Base-by-base conservation (phyloP, 2,888 invertebrate genomes). In the Eristalis intricaria region DNA sequence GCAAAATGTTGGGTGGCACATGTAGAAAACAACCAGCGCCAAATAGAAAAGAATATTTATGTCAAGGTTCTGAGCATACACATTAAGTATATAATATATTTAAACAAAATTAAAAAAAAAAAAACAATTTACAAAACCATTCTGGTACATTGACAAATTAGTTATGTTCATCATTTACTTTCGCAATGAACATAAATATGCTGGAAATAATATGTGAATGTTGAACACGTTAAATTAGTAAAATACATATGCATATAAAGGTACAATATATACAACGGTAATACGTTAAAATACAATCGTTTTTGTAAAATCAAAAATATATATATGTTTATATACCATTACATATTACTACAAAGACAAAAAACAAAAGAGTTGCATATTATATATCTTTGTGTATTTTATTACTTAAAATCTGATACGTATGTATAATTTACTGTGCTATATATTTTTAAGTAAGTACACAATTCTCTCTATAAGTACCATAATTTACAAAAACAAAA, bases 51-150 rank as follows among this genome's bases (percentile, higher is more conserved):
- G 32, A 32, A 32, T 19, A 26, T 11, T 10, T 56, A 13, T 11
- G 13, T 23, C 19, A 13, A 64, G 26, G 10, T 71, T 66, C 35
- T 77, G n/a, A 35, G 73, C 43, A 76, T 63, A 78, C 68, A 69
- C 78, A 35, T 73, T 69, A 83, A 68, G 78, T 84, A 84, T 64
- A 70, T 63, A 38, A 60, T 84, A 71, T 76, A 65, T 71, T 70
- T 84, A 66, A 64, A 66, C 22, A 4, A 70, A 70, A 63, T 23
- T 58, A 69, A 63, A 68, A 76, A 78, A 75, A 74, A 35, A 61
- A 40, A 58, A 78, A 35, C 38, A 38, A 43, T 78, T 60, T 78
- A 75, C 74, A 84, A 70, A 76, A 84, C 71, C 22, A 40, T 71
- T 29, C 60, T 65, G 71, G 32, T 65, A 61, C 7, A 70, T 58